These are phyloP conservation scores for Hypsibius dujardini DNA, from an alignment of 1,140 invertebrate genomes.

Conservation along the genomic window DNA sequence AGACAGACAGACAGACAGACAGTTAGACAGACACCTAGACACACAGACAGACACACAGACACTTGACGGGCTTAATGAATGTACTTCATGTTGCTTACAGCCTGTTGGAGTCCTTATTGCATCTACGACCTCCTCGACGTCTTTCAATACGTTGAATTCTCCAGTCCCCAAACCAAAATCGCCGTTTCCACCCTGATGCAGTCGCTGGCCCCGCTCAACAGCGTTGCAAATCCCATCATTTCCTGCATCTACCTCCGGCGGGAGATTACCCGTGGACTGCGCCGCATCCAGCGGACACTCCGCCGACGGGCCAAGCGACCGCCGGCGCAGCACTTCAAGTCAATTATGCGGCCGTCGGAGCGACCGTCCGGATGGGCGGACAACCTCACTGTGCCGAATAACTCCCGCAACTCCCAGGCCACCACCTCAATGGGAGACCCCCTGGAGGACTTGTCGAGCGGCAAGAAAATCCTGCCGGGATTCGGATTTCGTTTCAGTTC, in stretches of 20 bases:
- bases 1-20: neutral
- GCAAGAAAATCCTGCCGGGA: too few relatives aligned
- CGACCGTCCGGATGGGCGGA: neutral
- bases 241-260: conserved; percentile 53
- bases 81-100: neutral
- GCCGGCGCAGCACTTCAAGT: neutral
- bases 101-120: conserved; percentile 85
- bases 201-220: conserved; percentile 75
- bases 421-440: too few relatives aligned
- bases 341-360: neutral
- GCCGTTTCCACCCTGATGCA: conserved; percentile 78
- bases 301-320: neutral
- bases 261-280: neutral
- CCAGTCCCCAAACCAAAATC: conserved; percentile 54
- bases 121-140: conserved; percentile 80
- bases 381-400: conserved; percentile 5
- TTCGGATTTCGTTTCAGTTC: too few relatives aligned
- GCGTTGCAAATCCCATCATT: conserved; percentile 80
- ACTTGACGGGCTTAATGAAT: neutral
- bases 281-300: conserved; percentile 7
- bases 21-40: neutral
- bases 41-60: neutral
- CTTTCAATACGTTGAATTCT: conserved; percentile 50
- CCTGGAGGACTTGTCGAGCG: too few relatives aligned
- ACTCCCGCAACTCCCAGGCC: neutral